Conservation (phyloP, 1,140 invertebrate genomes). For the Drosophila saltans region DNA sequence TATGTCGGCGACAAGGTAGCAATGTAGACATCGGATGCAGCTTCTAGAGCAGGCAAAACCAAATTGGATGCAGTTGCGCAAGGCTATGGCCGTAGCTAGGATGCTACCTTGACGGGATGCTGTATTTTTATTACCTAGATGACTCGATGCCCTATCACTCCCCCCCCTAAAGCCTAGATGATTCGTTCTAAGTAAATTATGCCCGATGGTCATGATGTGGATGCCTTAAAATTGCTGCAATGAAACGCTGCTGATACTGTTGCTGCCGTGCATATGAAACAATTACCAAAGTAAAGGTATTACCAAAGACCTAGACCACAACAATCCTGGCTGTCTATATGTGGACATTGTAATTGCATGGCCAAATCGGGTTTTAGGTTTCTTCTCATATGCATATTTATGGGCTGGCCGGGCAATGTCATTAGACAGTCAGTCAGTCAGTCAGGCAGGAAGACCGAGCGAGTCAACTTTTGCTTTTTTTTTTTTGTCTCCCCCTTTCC, state of each 20-base stretch:
- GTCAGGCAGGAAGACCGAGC: constrained; percentile 44
- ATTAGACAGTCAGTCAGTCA: constrained; percentile 69
- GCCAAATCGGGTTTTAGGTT: constrained; percentile 10
- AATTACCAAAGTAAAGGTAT: constrained; percentile 61
- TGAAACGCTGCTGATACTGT: constrained; percentile 7
- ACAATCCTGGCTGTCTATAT: constrained; percentile 54
- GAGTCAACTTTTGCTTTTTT: constrained; percentile 51
- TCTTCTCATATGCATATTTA: constrained; percentile 60
- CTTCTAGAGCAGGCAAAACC: constrained; percentile 46
- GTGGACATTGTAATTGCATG: constrained; percentile 71
- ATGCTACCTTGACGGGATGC: constrained; percentile 70
- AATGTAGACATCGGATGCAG: constrained; percentile 72
- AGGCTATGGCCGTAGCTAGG: constrained; percentile 39
- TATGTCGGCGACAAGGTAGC: constrained; percentile 79
- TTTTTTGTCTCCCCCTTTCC: not conserved
- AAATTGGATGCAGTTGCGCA: constrained; percentile 79
- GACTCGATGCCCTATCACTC: constrained; percentile 26
- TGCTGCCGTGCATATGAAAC: constrained; percentile 71
- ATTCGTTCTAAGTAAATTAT: constrained; percentile 82
- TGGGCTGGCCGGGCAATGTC: constrained; percentile 58
- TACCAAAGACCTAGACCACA: constrained; percentile 25
- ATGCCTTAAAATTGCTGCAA: constrained; percentile 47
- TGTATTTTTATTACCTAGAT: constrained; percentile 74
- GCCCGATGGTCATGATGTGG: constrained; percentile 76
- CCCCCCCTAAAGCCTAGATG: constrained; percentile 33